Evolutionary conservation across 2,797 vertebrate species (phyloP), one percentile per base, ranked within the genome.

Genomic region (Urocyon cinereoargenteus): DNA sequence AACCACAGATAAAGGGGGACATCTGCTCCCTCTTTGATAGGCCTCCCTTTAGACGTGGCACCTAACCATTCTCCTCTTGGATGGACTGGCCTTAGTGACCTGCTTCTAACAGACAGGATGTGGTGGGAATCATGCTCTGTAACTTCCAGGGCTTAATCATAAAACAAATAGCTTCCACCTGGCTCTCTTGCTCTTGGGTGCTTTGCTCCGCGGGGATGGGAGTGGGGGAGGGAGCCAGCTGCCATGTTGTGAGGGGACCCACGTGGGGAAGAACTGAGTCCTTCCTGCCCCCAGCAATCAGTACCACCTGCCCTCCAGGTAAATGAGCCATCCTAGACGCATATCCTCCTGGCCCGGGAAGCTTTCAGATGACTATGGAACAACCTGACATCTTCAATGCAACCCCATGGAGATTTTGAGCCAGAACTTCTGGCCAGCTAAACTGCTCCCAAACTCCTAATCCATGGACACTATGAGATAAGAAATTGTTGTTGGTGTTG

Each of bases 311-410:
- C 13, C 24, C 5, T 0, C 59, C 14, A 0, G 4, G 26, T 6
- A n/a, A 73, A 70, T 16, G 6, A 53, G 6, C 64, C 15, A 31
- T 24, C 36, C 36, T 4, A 64, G 55, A 75, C 14, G 21, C 36
- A 72, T 36, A 22, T 28, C 18, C 53, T 51, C 18, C 8, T 22
- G 16, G 13, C 53, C 22, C 53, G 49, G 15, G 40, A 78, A 59
- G 90, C 21, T 72, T 72, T 81, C 11, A 34, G 45, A 10, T 5
- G 26, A 28, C 14, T 1, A 1, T 1, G 79, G 28, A 85, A 22
- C 1, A 14, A 28, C 26, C 0, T 0, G 3, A n/a, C 70, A n/a
- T 8, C 31, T 13, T 86, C 57, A 21, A 1, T 10, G 9, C 1
- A 40, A 5, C 18, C 61, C 31, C 15, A 4, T 34, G n/a, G 53